Base-by-base conservation (phyloP, 2,113 vertebrate species). In the Chionodraco myersi region DNA sequence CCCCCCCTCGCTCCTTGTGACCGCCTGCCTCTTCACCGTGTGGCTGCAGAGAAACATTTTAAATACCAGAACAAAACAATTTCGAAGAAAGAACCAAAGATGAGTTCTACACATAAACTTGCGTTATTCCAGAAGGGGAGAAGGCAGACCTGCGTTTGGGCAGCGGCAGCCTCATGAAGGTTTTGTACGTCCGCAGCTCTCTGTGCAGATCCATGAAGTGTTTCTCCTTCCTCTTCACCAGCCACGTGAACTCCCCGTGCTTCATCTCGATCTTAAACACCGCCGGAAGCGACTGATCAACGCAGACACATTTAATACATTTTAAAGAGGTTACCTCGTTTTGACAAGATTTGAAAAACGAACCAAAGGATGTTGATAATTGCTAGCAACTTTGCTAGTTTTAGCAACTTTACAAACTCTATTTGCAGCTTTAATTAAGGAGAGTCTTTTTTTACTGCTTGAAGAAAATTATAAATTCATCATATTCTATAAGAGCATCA, bases 121-220 rank as follows among this genome's bases (percentile, higher is more conserved):
- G 36, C 5, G 7, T 6, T 41, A 41, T 41, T 41, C 36, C 36
- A 41, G 5, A 41, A 41, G 36, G 36, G 36, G 36, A 41, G 7
- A 41, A 41, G 6, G 13, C 75, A 3, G 16, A 99, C 98, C 97
- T 98, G 91, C 94, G 96, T 12, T 96, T 97, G 5, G 98, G 98
- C 87, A 99, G 95, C 0, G 97, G 98, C 70, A 99, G 97, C 89
- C 96, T 97, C 80, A 98, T 95, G 1, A 99, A 95, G 73, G 98
- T 96, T 95, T 99, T 99, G 92, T 99, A 99, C 16, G 96, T 96
- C 72, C 97, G 93, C 72, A 99, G 95, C 84, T 99, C 98, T 92
- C 97, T 94, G 89, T 99, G 98, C 48, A 99, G 95, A 60, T 99
- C 98, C 90, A 99, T 92, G 86, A 99, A 99, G 88, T 99, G 97